These are phyloP conservation scores for Mystacides longicornis DNA, from an alignment of 2,888 invertebrate species.

Conservation along the genomic window DNA sequence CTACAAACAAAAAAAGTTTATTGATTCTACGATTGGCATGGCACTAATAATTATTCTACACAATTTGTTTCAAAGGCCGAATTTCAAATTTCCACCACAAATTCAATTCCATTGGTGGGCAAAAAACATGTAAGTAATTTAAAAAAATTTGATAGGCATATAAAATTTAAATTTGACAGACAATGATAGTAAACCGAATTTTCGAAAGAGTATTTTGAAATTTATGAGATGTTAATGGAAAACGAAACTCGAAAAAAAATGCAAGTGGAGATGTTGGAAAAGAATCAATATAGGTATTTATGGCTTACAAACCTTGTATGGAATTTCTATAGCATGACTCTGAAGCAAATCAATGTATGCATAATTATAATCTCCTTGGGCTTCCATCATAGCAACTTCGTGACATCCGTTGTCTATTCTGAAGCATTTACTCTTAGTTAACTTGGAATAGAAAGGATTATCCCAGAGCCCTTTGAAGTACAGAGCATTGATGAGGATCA, in stretches of 20 bases:
- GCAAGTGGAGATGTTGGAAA: not conserved
- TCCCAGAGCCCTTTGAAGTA: conserved; percentile 62
- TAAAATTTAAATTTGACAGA: no score
- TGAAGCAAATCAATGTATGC: conserved; percentile 48
- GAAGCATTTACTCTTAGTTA: conserved; percentile 50
- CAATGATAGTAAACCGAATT: no score
- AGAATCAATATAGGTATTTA: not conserved
- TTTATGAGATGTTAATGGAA: no score
- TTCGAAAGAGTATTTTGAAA: no score
- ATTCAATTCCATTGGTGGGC: no score
- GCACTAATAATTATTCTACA: no score
- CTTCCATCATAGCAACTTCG: conserved; percentile 54
- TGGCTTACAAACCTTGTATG: conserved; percentile 48
- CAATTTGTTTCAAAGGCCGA: no score
- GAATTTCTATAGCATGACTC: conserved; percentile 57
- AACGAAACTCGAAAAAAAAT: no score
- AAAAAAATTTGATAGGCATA: no score
- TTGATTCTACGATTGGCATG: not conserved
- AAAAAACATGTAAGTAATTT: no score
- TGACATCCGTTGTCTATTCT: conserved; percentile 39
- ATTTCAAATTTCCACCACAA: no score
- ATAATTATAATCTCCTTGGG: conserved; percentile 49
- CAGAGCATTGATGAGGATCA: conserved; percentile 55
- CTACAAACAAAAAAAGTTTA: conserved; percentile 35
- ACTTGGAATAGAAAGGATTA: conserved; percentile 45